These are phyloP conservation scores for Eucidaris tribuloides DNA, from an alignment of 35 echinoderm and acorn worm genomes.

Conservation along the genomic window DNA sequence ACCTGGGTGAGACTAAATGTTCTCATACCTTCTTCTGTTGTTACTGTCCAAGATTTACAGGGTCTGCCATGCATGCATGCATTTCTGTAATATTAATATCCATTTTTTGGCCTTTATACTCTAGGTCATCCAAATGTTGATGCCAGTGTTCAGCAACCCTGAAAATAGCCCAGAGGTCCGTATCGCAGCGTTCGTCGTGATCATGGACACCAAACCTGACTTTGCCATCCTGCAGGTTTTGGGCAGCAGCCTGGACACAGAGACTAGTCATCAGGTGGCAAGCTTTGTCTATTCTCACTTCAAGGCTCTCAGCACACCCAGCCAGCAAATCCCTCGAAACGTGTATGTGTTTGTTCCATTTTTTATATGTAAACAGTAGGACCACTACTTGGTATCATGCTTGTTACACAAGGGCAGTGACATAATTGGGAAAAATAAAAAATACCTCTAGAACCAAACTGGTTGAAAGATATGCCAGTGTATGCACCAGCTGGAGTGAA, in stretches of 20 bases:
- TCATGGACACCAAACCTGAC: slow-evolving; percentile 49
- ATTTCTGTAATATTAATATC: too few relatives aligned
- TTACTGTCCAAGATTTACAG: too few relatives aligned
- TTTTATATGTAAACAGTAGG: too few relatives aligned
- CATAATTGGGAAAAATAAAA: too few relatives aligned
- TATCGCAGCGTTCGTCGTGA: slow-evolving; percentile 57
- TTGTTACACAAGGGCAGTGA: too few relatives aligned
- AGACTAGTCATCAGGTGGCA: slow-evolving; percentile 42
- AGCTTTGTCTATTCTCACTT: slow-evolving; percentile 49
- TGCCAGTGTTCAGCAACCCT: background rate
- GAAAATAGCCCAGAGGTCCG: slow-evolving; percentile 45
- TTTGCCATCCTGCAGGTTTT: slow-evolving; percentile 22
- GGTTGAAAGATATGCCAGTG: too few relatives aligned
- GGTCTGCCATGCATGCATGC: too few relatives aligned
- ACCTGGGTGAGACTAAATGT: too few relatives aligned
- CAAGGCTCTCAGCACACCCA: slow-evolving; percentile 15
- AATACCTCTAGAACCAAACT: too few relatives aligned
- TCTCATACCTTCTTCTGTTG: too few relatives aligned
- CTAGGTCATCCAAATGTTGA: background rate
- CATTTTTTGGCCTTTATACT: background rate
- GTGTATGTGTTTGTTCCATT: slow-evolving; percentile 22
- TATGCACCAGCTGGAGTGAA: too few relatives aligned
- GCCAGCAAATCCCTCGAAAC: slow-evolving; percentile 7
- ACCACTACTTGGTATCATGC: too few relatives aligned
- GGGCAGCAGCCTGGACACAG: slow-evolving; percentile 16